phyloP scores from a whole-genome alignment of 2,797 vertebrate species.

The Neopelma chrysocephalum region DNA sequence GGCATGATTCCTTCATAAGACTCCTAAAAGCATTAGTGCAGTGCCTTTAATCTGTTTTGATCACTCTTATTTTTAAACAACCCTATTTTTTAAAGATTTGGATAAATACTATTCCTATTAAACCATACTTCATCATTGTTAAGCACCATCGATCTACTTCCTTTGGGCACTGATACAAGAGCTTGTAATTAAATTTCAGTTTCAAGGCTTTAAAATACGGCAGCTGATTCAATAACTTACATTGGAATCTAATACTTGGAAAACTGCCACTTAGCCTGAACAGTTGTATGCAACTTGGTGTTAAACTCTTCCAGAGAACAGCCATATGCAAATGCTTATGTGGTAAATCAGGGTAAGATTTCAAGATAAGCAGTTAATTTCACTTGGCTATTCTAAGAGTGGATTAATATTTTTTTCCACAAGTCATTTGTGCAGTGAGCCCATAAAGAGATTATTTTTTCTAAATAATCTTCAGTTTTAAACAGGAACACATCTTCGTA shows the following conservation, averaged over 20 bases:
- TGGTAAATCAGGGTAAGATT: conserved; percentile 26
- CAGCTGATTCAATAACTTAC: conserved; percentile 68
- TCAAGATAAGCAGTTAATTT: conserved; percentile 53
- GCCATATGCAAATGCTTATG: conserved; percentile 16
- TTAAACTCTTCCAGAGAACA: conserved; percentile 47
- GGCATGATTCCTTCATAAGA: conserved; percentile 51
- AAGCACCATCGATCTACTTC: conserved; percentile 73
- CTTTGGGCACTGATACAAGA: conserved; percentile 69
- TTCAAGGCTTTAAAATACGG: conserved; percentile 69
- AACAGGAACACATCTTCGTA: conserved; percentile 19
- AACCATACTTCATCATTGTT: conserved; percentile 57
- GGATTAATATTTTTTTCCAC: conserved; percentile 20
- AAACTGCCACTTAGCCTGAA: conserved; percentile 40
- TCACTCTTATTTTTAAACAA: conserved; percentile 62
- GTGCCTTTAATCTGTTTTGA: neutral
- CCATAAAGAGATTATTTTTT: conserved; percentile 56
- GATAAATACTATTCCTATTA: conserved; percentile 74
- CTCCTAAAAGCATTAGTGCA: conserved; percentile 6
- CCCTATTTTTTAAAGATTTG: conserved; percentile 68
- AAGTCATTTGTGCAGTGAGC: conserved; percentile 65
- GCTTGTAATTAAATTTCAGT: conserved; percentile 65
- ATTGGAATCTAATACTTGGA: conserved; percentile 60
- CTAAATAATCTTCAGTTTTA: conserved; percentile 61
- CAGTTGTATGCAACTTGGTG: conserved; percentile 26
- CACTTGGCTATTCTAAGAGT: conserved; percentile 55